Percentiles rank a stretch among this genome's conserved stretches.
These are phyloP conservation scores for Brachionus manjavacas DNA, from an alignment of 1,140 invertebrate genomes.

Conservation along the genomic window DNA sequence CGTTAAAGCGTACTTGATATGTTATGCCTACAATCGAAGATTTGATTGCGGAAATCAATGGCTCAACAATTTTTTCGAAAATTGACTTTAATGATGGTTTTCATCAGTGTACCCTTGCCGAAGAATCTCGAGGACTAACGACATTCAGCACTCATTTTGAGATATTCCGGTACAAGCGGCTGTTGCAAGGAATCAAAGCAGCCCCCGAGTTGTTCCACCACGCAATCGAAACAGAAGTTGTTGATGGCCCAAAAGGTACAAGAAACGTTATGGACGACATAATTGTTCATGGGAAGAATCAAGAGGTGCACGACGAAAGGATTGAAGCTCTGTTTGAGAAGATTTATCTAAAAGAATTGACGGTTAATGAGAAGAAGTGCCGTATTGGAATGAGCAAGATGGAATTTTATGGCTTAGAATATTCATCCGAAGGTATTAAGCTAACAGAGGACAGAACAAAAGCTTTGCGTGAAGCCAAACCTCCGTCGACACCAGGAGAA, in stretches of 20 bases:
- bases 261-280: constrained; percentile 46
- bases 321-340: constrained; percentile 44
- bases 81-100: constrained; percentile 23
- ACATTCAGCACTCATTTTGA: constrained; percentile 35
- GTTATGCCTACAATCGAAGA: constrained; percentile 30
- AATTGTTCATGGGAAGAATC: constrained; percentile 45
- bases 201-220: constrained; percentile 33
- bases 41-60: constrained; percentile 30
- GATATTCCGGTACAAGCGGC: constrained; percentile 22
- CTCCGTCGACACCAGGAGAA: constrained; percentile 34
- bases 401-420: constrained; percentile 52
- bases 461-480: constrained; percentile 38
- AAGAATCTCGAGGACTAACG: constrained; percentile 7
- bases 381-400: constrained; percentile 47
- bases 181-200: constrained; percentile 19
- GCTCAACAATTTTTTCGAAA: constrained; percentile 25
- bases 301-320: constrained; percentile 45
- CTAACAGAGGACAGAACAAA: constrained; percentile 42
- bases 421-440: constrained; percentile 43
- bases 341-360: constrained; percentile 46
- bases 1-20: constrained; percentile 20
- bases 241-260: constrained; percentile 26
- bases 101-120: constrained; percentile 20
- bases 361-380: constrained; percentile 53
- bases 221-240: neutral